These are phyloP conservation scores for Portunus trituberculatus DNA, from an alignment of 1,140 invertebrate species.

Conservation along the genomic window DNA sequence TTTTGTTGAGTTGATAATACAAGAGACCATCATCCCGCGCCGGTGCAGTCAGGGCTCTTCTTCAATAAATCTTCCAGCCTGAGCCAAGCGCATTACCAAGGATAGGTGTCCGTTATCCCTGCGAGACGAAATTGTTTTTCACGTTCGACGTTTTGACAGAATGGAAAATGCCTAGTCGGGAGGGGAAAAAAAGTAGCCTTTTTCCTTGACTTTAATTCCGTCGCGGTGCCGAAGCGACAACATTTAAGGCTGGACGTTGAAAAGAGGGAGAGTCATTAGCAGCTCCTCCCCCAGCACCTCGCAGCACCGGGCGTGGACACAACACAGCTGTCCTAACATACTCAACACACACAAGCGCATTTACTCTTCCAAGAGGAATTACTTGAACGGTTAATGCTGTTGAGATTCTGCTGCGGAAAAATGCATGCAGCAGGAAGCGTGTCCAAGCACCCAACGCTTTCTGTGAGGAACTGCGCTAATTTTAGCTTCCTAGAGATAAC, in stretches of 20 bases:
- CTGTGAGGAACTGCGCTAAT: too few species aligned
- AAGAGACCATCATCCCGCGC: background rate
- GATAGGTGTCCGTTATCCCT: conserved; percentile 47
- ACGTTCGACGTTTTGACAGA: conserved; percentile 65
- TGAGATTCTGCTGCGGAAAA: too few species aligned
- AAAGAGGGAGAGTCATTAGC: conserved; percentile 17
- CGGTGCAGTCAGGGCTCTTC: background rate
- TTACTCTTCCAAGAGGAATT: too few species aligned
- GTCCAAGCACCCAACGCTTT: too few species aligned
- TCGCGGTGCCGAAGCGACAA: conserved; percentile 13
- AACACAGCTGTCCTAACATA: too few species aligned
- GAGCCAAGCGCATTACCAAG: conserved; percentile 54
- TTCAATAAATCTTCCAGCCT: conserved; percentile 62
- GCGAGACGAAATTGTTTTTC: conserved; percentile 53
- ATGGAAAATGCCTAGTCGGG: conserved; percentile 51
- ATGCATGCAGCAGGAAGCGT: too few species aligned
- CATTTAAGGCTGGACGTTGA: conserved; percentile 25
- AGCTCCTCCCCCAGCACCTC: background rate
- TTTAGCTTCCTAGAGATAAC: too few species aligned
- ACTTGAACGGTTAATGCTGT: too few species aligned
- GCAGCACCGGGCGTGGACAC: background rate
- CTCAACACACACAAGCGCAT: too few species aligned
- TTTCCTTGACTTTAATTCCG: conserved; percentile 48
- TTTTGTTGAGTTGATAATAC: background rate
- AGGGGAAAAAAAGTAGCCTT: conserved; percentile 25